Conservation (phyloP, 2,797 vertebrate genomes). For the Trachops cirrhosus region DNA sequence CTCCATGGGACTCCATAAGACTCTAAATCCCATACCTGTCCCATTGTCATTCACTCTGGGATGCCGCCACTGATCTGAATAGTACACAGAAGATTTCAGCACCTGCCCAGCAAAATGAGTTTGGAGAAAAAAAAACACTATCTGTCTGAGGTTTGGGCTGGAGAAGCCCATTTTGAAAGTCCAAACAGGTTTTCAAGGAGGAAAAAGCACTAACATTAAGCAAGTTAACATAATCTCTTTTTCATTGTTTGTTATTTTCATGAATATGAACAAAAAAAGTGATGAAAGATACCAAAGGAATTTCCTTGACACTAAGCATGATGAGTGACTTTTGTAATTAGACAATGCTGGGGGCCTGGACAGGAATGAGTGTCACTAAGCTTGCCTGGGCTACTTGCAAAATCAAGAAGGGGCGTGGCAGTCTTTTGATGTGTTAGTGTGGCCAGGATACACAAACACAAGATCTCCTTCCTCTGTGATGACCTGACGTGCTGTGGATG, state of each 20-base stretch:
- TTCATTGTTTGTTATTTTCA: constrained; percentile 4
- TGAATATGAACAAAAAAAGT: constrained; percentile 30
- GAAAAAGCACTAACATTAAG: neutral
- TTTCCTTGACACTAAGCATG: neutral
- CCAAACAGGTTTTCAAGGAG: neutral
- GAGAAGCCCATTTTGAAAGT: constrained; percentile 10
- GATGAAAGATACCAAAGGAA: neutral
- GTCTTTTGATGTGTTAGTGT: neutral
- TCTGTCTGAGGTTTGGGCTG: neutral
- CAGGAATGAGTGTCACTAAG: neutral
- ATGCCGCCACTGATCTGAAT: neutral
- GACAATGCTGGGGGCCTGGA: neutral
- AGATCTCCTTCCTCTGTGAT: too few species aligned
- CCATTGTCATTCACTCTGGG: neutral
- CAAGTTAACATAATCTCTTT: neutral
- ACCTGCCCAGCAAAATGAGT: neutral
- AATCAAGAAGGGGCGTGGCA: neutral
- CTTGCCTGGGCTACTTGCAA: neutral
- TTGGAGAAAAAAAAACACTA: neutral
- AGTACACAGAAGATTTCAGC: neutral
- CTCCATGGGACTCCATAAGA: neutral
- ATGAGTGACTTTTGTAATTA: neutral
- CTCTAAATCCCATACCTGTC: neutral
- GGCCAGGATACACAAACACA: too few species aligned
- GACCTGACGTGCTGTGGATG: too few species aligned